Base-by-base conservation (phyloP, 2,888 invertebrate genomes). In the Rotaria magnacalcarata region DNA sequence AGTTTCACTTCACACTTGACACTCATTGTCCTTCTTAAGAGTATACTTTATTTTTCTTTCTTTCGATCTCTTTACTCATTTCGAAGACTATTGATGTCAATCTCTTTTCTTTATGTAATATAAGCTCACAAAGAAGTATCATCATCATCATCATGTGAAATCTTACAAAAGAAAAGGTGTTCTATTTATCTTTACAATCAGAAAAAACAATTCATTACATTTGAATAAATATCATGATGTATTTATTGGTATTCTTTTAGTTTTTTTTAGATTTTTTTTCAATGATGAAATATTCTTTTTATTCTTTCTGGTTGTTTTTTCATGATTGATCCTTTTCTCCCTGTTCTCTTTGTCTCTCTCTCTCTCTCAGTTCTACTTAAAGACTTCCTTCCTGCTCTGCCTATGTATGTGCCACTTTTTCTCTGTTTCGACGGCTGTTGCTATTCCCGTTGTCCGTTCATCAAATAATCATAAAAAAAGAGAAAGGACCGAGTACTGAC, bases 401-500 rank as follows among this genome's bases (percentile, higher is more conserved):
- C 11, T 67, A 67, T 67, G 67, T 67, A 67, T 41, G 34, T 34
- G 27, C 67, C 67, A 67, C 67, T 67, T 67, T 67, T 34, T 27
- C 27, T 67, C 67, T 67, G 19, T 34, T 27, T 67, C 67, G 27
- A 67, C 67, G 34, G 67, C 67, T 67, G 67, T 67, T 67, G 27
- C 67, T 67, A 67, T 34, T 67, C 34, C 67, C 67, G 67, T 67
- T 67, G 67, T 67, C 67, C 67, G 67, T 67, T 67, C 67, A 67
- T 67, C 67, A 67, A 67, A 67, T 67, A 67, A 67, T 67, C 67
- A 67, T 67, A 67, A 67, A 67, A 60, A 67, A 67, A 34, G 67
- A 67, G 67, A 67, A 67, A 67, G 67, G 67, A 67, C 67, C 19
- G 67, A 27, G 19, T 67, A 34, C 34, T 67, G 67, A 34, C 67